Base-by-base conservation (phyloP, 2,888 invertebrate genomes). In the Phaedon cochleariae region DNA sequence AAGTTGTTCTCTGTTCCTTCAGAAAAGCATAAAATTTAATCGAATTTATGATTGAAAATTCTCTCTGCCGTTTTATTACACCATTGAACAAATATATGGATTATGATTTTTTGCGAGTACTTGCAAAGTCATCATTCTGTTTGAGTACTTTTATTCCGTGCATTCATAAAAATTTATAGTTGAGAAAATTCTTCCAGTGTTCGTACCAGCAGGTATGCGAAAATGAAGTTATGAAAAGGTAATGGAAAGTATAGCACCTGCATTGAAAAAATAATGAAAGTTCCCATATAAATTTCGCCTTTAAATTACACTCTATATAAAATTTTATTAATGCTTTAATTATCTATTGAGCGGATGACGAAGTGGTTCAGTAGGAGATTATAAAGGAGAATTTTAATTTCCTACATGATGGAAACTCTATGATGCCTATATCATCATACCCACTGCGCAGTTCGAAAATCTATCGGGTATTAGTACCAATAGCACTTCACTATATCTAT, bases 311-410 rank as follows among this genome's bases (percentile, higher is more conserved):
- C 52, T 4, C 29, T 29, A 15, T 20, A 15, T 53, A 29, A 53
- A 53, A 26, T 22, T 26, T 53, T 9, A 29, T 29, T 18, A 53
- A 53, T 29, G 29, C 22, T 53, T 53, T 53, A 53, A 29, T 53
- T 29, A 53, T 29, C 53, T 53, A 53, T 29, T 53, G 18, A 53
- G 34, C 5, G 12, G 5, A 53, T 29, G 53, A 53, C 22, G 34
- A 15, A 53, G 18, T 53, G 26, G 53, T 22, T 29, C 31, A 29
- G 31, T 34, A 22, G 53, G 29, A 29, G 31, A 29, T 53, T 41
- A 41, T 41, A 15, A 41, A 15, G 12, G n/a, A 15, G 41, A 26
- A 53, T 53, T 53, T 29, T 29, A 53, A 53, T 53, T 29, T 22
- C 34, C 29, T 31, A 29, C 22, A 51, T 15, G 15, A 22, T n/a